Base-by-base conservation (phyloP, 2,113 vertebrate genomes). In the Mastomys natalensis region DNA sequence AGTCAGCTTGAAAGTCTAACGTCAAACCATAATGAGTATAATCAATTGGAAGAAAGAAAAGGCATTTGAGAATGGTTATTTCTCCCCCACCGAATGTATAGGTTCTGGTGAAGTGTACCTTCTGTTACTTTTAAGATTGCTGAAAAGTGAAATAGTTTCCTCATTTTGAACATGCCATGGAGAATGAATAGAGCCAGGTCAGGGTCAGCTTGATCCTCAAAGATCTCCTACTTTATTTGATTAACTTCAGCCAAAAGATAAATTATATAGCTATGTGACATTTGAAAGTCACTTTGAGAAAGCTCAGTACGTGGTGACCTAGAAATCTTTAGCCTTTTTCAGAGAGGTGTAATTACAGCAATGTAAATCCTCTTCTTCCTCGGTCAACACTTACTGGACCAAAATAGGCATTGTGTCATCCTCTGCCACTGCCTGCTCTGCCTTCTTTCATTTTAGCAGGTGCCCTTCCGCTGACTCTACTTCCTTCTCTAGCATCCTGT, bases 291-390 rank as follows among this genome's bases (percentile, higher is more conserved):
- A 94, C 68, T 95, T 95, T 95, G 91, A 91, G 92, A 86, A 95
- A 97, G 81, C 76, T 84, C 43, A 68, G 77, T 93, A 81, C 1
- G 15, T 53, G 76, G 74, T 94, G 96, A 97, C 97, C 95, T 87
- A 97, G 95, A 98, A 96, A 98, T 84, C 88, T 97, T 96, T 93
- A 94, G 95, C 96, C 92, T 87, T 96, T 95, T 90, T 96, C 82
- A 91, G 81, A 78, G 29, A 90, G 66, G 74, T 82, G 91, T 70
- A 85, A 93, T 55, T 51, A 68, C 94, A 43, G 96, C 94, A 95
- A 94, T 76, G 89, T 74, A 89, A 96, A 89, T 77, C 51, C 62
- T 86, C 85, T 86, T 87, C 68, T 92, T 16, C 45, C 91, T 0
- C 81, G 58, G 81, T 87, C 90, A 74, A 62, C 40, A 55, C 70